These are phyloP conservation scores for Electrona antarctica DNA, from an alignment of 2,113 vertebrate species.

Conservation along the genomic window DNA sequence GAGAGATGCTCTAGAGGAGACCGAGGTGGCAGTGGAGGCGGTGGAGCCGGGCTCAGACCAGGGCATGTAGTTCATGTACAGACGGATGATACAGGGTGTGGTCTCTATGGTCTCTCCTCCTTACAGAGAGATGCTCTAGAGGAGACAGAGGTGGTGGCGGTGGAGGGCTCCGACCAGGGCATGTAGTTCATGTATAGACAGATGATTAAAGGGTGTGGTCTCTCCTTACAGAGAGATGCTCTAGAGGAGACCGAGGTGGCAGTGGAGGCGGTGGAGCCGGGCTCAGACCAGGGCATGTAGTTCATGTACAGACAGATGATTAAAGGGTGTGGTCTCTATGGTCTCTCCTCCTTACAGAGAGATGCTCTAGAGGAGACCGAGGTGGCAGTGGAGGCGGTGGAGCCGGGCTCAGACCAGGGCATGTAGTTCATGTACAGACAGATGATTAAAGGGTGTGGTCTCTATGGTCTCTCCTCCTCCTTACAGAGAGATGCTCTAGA, in stretches of 20 bases:
- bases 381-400: too few relatives aligned
- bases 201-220: neutral
- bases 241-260: neutral
- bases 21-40: neutral
- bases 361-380: neutral
- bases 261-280: too few relatives aligned
- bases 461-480: neutral
- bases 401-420: too few relatives aligned
- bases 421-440: neutral
- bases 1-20: neutral
- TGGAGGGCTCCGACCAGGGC: too few relatives aligned
- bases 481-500: constrained; percentile 86
- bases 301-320: neutral
- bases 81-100: neutral
- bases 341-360: neutral
- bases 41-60: too few relatives aligned
- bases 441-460: neutral
- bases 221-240: constrained; percentile 64
- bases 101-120: neutral
- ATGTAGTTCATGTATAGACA: neutral
- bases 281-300: too few relatives aligned
- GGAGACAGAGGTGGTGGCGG: neutral
- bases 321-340: neutral
- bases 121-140: neutral
- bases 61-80: neutral